A percentile compares a stretch with the other conserved stretches of the same genome.
phyloP scores from a whole-genome alignment of 2,888 invertebrate genomes.

The Himalopsyche japonica region DNA sequence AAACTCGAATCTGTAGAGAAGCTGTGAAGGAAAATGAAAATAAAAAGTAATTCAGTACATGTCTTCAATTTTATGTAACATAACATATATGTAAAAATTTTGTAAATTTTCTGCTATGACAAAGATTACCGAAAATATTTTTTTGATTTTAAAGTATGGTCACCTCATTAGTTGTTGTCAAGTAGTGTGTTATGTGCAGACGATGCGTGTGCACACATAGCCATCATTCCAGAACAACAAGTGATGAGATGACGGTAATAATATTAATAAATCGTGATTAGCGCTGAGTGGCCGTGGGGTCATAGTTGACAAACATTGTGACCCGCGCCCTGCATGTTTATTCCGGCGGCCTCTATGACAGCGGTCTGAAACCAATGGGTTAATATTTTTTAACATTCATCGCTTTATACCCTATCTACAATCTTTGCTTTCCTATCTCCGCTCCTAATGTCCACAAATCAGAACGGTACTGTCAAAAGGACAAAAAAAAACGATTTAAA shows the following conservation, averaged over 20 bases:
- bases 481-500: no score
- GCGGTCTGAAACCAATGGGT: background rate
- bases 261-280: conserved; percentile 41
- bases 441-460: no score
- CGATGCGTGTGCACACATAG: background rate
- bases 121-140: no score
- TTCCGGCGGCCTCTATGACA: background rate
- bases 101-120: no score
- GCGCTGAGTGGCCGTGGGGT: conserved; percentile 37
- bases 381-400: background rate
- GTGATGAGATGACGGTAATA: conserved; percentile 38
- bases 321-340: conserved; percentile 26
- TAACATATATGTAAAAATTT: no score
- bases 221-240: background rate
- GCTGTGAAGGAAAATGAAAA: no score
- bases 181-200: background rate
- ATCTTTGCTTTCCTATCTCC: no score
- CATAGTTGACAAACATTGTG: conserved; percentile 39
- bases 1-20: no score
- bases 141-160: background rate
- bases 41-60: no score
- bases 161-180: background rate
- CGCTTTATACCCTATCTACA: no score
- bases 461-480: no score
- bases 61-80: no score